Conservation (phyloP, 2,888 invertebrate species). For the Brenthis daphne region DNA sequence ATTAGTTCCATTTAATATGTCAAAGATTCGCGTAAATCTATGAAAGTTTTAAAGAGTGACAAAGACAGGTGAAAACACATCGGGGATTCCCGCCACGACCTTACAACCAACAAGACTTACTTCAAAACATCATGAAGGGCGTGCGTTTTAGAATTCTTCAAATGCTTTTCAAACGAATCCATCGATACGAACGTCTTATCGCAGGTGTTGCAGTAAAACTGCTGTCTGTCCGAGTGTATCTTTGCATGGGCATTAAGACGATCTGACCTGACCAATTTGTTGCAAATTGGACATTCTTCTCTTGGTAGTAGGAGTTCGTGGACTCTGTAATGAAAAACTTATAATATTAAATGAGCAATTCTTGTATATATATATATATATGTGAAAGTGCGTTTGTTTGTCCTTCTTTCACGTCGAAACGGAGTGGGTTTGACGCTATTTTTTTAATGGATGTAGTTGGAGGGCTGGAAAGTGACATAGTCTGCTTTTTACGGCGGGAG, state of each 20-base stretch:
- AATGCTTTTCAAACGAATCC: conserved; percentile 62
- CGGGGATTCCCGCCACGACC: too few species aligned
- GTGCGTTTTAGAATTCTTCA: conserved; percentile 60
- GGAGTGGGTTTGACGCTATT: too few species aligned
- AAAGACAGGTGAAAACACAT: too few species aligned
- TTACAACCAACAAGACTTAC: conserved; percentile 46
- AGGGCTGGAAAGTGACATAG: too few species aligned
- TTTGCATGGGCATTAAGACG: conserved; percentile 49
- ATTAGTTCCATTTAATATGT: too few species aligned
- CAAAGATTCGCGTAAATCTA: too few species aligned
- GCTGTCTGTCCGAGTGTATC: conserved; percentile 50
- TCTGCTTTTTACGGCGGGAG: too few species aligned
- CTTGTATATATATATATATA: too few species aligned
- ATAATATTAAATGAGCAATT: background rate
- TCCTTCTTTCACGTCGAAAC: too few species aligned
- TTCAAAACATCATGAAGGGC: conserved; percentile 52
- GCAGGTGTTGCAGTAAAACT: conserved; percentile 52
- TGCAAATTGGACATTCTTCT: conserved; percentile 53
- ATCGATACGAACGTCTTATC: conserved; percentile 56
- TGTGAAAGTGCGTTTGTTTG: too few species aligned
- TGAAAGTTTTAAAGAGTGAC: too few species aligned
- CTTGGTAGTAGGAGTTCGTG: conserved; percentile 52
- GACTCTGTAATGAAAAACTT: conserved; percentile 2
- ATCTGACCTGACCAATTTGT: conserved; percentile 56
- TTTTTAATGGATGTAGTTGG: too few species aligned